Percentiles rank a stretch among this genome's conserved stretches.
These are phyloP conservation scores for Eulemur macaco DNA, from an alignment of 2,113 vertebrate species.

Conservation along the genomic window DNA sequence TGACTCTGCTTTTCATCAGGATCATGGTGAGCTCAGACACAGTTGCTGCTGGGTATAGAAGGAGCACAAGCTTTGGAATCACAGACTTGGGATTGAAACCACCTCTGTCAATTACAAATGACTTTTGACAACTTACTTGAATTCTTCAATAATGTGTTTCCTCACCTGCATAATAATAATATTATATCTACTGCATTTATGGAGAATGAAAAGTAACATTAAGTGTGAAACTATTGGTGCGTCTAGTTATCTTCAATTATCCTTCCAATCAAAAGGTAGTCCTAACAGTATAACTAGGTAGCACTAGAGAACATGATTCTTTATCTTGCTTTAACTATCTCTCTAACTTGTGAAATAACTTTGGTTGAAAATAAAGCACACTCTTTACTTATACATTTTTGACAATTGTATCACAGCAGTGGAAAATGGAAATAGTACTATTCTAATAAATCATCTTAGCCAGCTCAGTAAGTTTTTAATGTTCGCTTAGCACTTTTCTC, in stretches of 20 bases:
- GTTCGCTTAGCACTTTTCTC: conserved; percentile 47
- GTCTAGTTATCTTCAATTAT: not conserved
- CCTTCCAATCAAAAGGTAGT: not conserved
- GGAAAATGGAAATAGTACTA: not conserved
- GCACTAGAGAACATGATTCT: not conserved
- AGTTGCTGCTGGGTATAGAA: not conserved
- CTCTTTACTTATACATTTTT: conserved; percentile 29
- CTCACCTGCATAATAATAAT: not conserved
- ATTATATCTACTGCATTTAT: not conserved
- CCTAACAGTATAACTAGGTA: not conserved
- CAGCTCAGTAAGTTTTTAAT: conserved; percentile 55
- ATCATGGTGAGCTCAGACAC: not conserved
- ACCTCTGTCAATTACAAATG: not conserved
- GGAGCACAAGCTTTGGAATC: not conserved
- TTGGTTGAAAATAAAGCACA: conserved; percentile 13
- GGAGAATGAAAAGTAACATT: not conserved
- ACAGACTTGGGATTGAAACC: not conserved
- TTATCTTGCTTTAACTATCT: conserved; percentile 7
- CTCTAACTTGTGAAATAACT: conserved; percentile 17
- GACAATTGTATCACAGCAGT: conserved; percentile 18
- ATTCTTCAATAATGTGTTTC: not conserved
- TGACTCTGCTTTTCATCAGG: not conserved
- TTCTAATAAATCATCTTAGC: conserved; percentile 66
- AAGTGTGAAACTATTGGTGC: not conserved
- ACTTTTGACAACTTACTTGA: not conserved